phyloP scores from a whole-genome alignment of 2,113 vertebrate species.

The Riparia riparia region DNA sequence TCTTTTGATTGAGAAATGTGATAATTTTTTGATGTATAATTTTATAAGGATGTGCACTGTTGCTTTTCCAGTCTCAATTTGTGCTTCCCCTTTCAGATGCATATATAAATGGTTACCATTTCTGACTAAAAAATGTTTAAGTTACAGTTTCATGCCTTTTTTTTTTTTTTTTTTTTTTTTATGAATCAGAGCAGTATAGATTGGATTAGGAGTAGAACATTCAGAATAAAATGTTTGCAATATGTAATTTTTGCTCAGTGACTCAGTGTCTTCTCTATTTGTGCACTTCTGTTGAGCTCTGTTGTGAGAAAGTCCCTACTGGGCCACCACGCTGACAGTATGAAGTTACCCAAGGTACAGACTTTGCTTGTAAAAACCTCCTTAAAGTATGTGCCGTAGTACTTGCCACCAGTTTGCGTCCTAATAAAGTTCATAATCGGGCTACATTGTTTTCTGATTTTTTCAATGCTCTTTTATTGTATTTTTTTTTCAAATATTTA shows the following conservation, averaged over 20 bases:
- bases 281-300: not conserved
- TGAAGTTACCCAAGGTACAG: not conserved
- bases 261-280: not conserved
- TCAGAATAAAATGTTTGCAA: not conserved
- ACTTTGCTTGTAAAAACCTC: not conserved
- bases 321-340: not conserved
- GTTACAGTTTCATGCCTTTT: not conserved
- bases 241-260: not conserved
- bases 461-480: not conserved
- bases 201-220: not conserved
- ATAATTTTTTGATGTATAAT: not conserved
- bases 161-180: not conserved
- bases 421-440: not conserved
- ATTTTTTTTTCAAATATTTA: not conserved
- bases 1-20: not conserved
- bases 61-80: not conserved
- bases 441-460: not conserved
- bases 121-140: not conserved
- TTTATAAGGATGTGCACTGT: not conserved
- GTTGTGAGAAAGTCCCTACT: not conserved
- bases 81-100: not conserved
- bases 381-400: not conserved
- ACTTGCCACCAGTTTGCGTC: not conserved
- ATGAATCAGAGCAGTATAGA: not conserved
- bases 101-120: not conserved